Base-by-base conservation (phyloP, 2,888 invertebrate genomes). In the Philopedon plagiatum region DNA sequence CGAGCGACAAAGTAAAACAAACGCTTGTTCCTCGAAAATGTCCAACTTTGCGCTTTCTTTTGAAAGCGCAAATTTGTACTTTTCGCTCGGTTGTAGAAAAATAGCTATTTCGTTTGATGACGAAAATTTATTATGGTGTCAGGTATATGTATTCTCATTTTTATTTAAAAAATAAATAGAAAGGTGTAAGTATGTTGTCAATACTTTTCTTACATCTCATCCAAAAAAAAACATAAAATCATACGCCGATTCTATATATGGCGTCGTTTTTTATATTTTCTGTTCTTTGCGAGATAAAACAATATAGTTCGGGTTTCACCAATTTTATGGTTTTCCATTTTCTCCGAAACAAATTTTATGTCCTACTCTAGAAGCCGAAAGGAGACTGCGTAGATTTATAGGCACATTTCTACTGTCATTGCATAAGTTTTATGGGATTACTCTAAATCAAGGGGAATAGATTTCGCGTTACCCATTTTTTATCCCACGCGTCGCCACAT, bases 301-400 rank as follows among this genome's bases (percentile, higher is more conserved):
- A 60, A 60, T 60, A 60, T 60, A 39, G 60, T 60, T 41, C 41
- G 39, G 44, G 60, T 60, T 60, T 60, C 60, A 44, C 41, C 41
- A 41, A 60, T 60, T 60, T 60, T 60, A 60, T 60, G 60, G 60
- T 15, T 60, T 60, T 60, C 60, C 60, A 60, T 60, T 41, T 60
- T 60, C 39, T 29, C 41, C 29, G 51, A 54, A 54, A 54, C 51
- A 54, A 54, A 54, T 54, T 54, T 54, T 54, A 54, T 54, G 51
- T 54, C 29, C 51, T 26, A 54, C 9, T 44, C 37, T 41, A 39
- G 41, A 37, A 60, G 41, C 34, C 60, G 41, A 60, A 60, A 41
- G 60, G 19, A 39, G 41, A 41, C 60, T 39, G 39, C 60, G 39
- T 60, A 26, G 29, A 60, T 60, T 60, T 60, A 60, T 60, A 29